Percentiles rank a stretch among this genome's conserved stretches.
phyloP scores from a whole-genome alignment of 2,888 invertebrate species.

The Cantharis rufa region DNA sequence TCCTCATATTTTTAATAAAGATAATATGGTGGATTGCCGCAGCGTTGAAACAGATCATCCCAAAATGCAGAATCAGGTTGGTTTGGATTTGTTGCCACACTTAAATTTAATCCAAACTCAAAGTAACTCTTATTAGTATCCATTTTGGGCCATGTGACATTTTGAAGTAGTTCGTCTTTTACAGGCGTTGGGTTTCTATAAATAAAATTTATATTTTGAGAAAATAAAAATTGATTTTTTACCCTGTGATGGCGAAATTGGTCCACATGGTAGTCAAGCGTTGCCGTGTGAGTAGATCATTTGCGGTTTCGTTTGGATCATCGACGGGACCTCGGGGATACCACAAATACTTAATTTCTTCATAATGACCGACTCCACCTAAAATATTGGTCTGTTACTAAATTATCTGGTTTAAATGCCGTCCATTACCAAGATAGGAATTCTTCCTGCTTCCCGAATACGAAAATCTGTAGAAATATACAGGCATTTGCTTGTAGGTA shows the following conservation, averaged over 20 bases:
- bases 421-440: neutral
- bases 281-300: neutral
- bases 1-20: neutral
- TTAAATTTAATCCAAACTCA: neutral
- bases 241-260: neutral
- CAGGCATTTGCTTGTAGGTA: neutral
- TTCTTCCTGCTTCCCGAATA: neutral
- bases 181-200: neutral
- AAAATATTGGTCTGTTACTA: neutral
- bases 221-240: neutral
- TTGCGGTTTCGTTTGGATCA: neutral
- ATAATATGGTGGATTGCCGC: neutral
- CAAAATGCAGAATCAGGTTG: neutral
- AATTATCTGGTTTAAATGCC: neutral
- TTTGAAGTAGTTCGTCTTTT: neutral
- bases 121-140: neutral
- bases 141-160: neutral
- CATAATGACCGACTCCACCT: slow-evolving; percentile 14
- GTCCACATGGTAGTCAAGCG: neutral
- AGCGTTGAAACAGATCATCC: neutral
- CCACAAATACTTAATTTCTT: slow-evolving; percentile 6
- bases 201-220: neutral
- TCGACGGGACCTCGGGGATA: neutral
- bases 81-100: neutral
- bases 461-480: slow-evolving; percentile 7